Percentiles rank a stretch among this genome's conserved stretches.
Conservation (phyloP, 2,888 invertebrate genomes). For the Seira musarum region DNA sequence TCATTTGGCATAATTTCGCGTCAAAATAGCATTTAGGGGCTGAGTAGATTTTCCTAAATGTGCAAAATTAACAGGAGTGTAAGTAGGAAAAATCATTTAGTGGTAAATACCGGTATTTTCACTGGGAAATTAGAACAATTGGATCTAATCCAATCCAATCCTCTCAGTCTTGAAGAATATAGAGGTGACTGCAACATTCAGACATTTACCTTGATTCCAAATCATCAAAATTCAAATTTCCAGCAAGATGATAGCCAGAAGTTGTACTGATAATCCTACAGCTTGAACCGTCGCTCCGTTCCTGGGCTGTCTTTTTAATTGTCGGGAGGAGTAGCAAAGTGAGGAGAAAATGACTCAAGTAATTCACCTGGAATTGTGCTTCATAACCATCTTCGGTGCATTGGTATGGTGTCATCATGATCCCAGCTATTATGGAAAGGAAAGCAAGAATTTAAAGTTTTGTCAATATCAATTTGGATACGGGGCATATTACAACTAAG, state of each 20-base stretch:
- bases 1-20: conserved; percentile 85
- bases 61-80: background rate
- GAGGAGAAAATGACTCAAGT: too few relatives aligned
- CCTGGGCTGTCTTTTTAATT: conserved; percentile 78
- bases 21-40: too few relatives aligned
- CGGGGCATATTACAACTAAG: conserved; percentile 7
- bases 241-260: conserved; percentile 84
- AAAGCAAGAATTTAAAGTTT: background rate
- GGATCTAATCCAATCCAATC: too few relatives aligned
- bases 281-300: conserved; percentile 13
- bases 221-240: conserved; percentile 83
- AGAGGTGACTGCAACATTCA: background rate
- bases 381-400: conserved; percentile 88
- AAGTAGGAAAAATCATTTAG: background rate
- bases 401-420: conserved; percentile 88
- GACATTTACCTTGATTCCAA: conserved; percentile 76
- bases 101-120: background rate
- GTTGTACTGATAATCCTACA: conserved; percentile 87
- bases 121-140: too few relatives aligned
- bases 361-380: conserved; percentile 90
- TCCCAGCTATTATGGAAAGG: conserved; percentile 78
- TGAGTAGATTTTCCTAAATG: too few relatives aligned
- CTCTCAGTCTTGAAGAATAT: too few relatives aligned
- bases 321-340: too few relatives aligned
- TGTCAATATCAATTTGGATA: background rate